phyloP scores from a whole-genome alignment of 2,797 vertebrate genomes.

The Manis crassicaudata region DNA sequence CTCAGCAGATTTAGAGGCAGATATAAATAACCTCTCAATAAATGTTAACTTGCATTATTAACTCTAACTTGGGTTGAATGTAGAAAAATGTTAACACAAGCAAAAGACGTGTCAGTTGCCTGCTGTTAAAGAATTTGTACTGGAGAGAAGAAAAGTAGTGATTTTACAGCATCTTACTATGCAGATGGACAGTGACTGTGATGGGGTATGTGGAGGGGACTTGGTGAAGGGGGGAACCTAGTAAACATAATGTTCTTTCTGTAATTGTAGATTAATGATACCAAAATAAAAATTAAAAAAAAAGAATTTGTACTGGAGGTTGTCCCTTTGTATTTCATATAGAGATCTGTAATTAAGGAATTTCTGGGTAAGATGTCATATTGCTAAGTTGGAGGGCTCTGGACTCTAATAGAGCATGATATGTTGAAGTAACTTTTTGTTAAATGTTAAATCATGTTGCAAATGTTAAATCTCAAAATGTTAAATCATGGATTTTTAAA shows the following conservation, averaged over 20 bases:
- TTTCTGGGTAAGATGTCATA: neutral
- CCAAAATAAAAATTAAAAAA: too few relatives aligned
- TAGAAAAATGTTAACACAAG: neutral
- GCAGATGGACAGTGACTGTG: too few relatives aligned
- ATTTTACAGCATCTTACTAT: too few relatives aligned
- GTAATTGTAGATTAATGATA: too few relatives aligned
- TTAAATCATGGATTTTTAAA: neutral
- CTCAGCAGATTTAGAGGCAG: neutral
- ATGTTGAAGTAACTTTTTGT: neutral
- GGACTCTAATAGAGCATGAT: neutral
- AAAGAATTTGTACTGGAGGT: neutral
- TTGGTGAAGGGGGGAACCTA: too few relatives aligned
- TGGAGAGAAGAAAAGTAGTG: neutral
- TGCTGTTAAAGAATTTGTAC: neutral
- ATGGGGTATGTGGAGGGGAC: too few relatives aligned
- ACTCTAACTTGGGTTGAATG: neutral
- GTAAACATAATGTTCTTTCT: too few relatives aligned
- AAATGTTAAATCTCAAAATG: constrained; percentile 43
- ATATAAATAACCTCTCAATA: neutral
- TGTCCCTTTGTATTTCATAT: neutral
- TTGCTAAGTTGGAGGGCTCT: neutral
- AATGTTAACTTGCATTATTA: neutral
- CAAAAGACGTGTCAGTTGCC: neutral
- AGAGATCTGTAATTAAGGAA: neutral
- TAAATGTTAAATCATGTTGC: constrained; percentile 5